Percentiles rank a stretch among this genome's conserved stretches.
These are phyloP conservation scores for Tribolium freemani DNA, from an alignment of 2,888 invertebrate genomes.

Conservation along the genomic window DNA sequence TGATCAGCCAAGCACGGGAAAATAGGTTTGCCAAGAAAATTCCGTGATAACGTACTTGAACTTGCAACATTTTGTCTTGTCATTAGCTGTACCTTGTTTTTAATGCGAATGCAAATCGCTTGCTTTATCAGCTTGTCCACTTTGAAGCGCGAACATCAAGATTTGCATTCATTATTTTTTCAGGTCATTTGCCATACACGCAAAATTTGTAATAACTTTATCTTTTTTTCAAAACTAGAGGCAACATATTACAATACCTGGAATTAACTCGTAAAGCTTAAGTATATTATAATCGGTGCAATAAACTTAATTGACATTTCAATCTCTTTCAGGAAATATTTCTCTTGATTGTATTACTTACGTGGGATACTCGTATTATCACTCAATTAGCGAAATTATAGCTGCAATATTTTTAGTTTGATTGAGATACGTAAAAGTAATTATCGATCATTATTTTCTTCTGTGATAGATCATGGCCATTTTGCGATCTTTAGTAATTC, in stretches of 20 bases:
- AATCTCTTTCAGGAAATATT: conserved; percentile 1
- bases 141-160: conserved; percentile 19
- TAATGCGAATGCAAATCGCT: conserved; percentile 29
- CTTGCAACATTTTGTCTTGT: conserved; percentile 16
- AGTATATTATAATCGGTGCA: conserved; percentile 5
- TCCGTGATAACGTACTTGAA: conserved; percentile 1
- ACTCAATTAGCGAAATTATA: conserved; percentile 9
- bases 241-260: neutral
- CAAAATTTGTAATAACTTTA: neutral
- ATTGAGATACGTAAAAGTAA: neutral
- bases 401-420: neutral
- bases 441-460: neutral
- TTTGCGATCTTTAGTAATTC: neutral
- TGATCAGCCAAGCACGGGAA: conserved; percentile 5
- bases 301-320: conserved; percentile 18
- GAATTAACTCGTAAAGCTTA: neutral
- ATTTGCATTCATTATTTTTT: conserved; percentile 22
- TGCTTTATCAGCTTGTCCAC: conserved; percentile 18
- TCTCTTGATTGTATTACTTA: conserved; percentile 8
- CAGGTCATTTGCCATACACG: neutral
- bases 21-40: conserved; percentile 5
- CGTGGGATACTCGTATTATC: conserved; percentile 4
- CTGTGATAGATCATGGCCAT: neutral
- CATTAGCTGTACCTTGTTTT: conserved; percentile 2
- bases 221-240: neutral